Evolutionary conservation across 2,888 invertebrate species (phyloP).

Genomic region (Synanthedon myopaeformis): DNA sequence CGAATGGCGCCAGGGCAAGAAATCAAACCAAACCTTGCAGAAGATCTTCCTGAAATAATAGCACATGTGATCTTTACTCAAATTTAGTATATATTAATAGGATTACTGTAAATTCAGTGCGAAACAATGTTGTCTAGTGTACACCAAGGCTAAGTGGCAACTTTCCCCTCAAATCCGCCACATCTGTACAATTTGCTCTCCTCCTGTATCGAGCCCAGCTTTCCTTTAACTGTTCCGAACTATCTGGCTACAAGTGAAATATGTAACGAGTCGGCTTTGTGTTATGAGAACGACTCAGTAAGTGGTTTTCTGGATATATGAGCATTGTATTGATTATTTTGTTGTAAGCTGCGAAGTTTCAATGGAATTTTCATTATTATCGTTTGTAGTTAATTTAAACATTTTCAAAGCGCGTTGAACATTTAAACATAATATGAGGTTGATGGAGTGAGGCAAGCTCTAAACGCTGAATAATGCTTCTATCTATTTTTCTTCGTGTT

Average conservation of each 20-base stretch:
- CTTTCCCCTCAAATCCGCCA: slow-evolving; percentile 31
- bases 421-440: too few relatives aligned
- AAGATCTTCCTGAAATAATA: too few relatives aligned
- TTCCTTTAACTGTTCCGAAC: slow-evolving; percentile 9
- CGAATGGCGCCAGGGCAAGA: too few relatives aligned
- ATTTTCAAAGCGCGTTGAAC: too few relatives aligned
- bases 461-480: too few relatives aligned
- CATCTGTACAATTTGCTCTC: slow-evolving; percentile 28
- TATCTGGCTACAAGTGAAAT: slow-evolving; percentile 3
- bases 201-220: slow-evolving; percentile 18
- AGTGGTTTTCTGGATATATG: not conserved
- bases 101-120: too few relatives aligned
- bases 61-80: too few relatives aligned
- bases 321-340: not conserved
- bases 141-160: slow-evolving; percentile 7
- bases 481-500: too few relatives aligned
- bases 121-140: not conserved
- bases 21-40: too few relatives aligned
- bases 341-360: not conserved
- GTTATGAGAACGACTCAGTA: not conserved
- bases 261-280: not conserved
- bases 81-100: too few relatives aligned
- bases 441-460: too few relatives aligned
- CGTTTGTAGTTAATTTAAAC: too few relatives aligned
- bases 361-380: not conserved